Percentiles rank a stretch among this genome's conserved stretches.
phyloP scores from a whole-genome alignment of 2,113 vertebrate species.

The Mola mola region DNA sequence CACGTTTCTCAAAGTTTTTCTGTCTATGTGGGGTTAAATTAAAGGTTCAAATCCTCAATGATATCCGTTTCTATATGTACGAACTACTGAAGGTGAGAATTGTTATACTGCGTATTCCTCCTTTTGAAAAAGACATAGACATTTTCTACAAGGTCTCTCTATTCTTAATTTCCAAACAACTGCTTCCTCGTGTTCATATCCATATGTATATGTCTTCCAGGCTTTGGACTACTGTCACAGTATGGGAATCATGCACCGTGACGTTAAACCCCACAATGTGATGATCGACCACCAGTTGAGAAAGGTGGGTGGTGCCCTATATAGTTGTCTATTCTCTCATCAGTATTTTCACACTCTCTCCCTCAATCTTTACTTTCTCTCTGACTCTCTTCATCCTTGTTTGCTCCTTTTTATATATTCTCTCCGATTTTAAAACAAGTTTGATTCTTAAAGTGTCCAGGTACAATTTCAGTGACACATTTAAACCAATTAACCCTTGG shows the following conservation, averaged over 20 bases:
- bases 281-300: constrained; percentile 99
- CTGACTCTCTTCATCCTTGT: constrained; percentile 10
- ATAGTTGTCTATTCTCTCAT: not conserved
- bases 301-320: constrained; percentile 85
- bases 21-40: constrained; percentile 88
- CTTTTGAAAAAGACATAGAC: not conserved
- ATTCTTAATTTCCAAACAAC: not conserved
- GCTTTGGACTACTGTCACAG: constrained; percentile 99
- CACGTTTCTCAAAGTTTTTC: not conserved
- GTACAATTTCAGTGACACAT: no score
- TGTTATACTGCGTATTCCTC: no score
- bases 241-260: constrained; percentile 99
- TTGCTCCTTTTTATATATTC: no score
- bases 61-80: constrained; percentile 99
- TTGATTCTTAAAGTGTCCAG: no score
- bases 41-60: constrained; percentile 99
- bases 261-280: constrained; percentile 99
- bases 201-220: constrained; percentile 68
- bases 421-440: no score
- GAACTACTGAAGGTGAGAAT: constrained; percentile 97
- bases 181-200: not conserved
- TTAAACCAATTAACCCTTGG: no score
- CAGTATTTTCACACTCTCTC: constrained; percentile 4
- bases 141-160: not conserved
- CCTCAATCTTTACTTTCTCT: constrained; percentile 13